A percentile compares a stretch with the other conserved stretches of the same genome.
Evolutionary conservation across 2,113 vertebrate genomes (phyloP).

Genomic region (Silurus glanis): DNA sequence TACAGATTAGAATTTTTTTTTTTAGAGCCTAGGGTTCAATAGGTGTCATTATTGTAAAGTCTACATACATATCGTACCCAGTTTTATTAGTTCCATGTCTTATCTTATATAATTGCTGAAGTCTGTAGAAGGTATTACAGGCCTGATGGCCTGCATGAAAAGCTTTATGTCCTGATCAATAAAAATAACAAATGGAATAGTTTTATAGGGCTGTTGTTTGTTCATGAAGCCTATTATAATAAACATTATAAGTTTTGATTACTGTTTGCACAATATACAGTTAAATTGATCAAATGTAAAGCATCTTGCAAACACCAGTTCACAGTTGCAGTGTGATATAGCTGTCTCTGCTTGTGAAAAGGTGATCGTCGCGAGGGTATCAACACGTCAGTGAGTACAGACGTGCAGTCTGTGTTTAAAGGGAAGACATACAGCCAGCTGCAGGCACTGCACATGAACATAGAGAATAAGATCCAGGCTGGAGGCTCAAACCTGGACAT

Average conservation of each 20-base stretch:
- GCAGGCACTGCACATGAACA: constrained; percentile 90
- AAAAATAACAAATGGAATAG: no score
- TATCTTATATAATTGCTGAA: no score
- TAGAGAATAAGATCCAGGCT: constrained; percentile 86
- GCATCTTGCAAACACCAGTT: neutral
- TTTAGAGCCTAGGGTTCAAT: no score
- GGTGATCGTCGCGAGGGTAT: constrained; percentile 94
- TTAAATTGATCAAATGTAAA: neutral
- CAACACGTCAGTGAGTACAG: constrained; percentile 90
- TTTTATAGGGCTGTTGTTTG: no score
- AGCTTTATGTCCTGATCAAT: no score
- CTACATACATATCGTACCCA: no score
- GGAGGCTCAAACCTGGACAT: constrained; percentile 95
- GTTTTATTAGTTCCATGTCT: no score
- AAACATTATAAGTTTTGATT: neutral
- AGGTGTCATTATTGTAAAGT: no score
- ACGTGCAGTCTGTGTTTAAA: constrained; percentile 93
- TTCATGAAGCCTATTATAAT: neutral
- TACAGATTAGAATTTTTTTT: no score
- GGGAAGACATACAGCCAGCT: constrained; percentile 97
- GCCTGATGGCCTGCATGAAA: no score
- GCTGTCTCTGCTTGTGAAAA: constrained; percentile 52
- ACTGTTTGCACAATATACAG: neutral
- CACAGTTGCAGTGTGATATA: neutral
- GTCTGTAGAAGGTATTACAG: no score